Conservation (phyloP, 1,140 invertebrate species). For the Adoxophyes honmai region DNA sequence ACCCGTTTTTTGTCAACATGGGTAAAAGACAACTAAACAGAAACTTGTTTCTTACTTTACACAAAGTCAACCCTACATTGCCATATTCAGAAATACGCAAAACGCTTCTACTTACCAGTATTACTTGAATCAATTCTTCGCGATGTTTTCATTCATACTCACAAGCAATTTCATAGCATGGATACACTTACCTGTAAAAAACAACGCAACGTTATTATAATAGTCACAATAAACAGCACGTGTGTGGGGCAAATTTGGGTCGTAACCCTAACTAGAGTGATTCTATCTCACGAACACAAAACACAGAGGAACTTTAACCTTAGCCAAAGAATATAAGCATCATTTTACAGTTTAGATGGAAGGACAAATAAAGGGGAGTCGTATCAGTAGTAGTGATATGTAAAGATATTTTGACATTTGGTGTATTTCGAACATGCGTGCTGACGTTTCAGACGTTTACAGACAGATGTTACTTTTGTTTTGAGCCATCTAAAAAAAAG, state of each 20-base stretch:
- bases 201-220: constrained; percentile 14
- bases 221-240: constrained; percentile 14
- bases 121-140: too few relatives aligned
- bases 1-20: too few relatives aligned
- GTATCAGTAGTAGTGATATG: constrained; percentile 7
- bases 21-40: too few relatives aligned
- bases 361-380: constrained; percentile 2
- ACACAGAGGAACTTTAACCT: not conserved
- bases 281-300: not conserved
- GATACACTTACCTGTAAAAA: constrained; percentile 11
- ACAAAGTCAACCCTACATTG: too few relatives aligned
- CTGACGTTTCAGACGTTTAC: not conserved
- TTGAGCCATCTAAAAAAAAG: too few relatives aligned
- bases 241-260: constrained; percentile 6
- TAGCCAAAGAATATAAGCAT: not conserved
- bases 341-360: not conserved
- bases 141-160: not conserved
- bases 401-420: constrained; percentile 12
- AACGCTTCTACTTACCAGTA: too few relatives aligned
- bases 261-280: constrained; percentile 8
- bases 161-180: not conserved
- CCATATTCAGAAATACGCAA: too few relatives aligned
- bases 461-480: too few relatives aligned
- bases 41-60: too few relatives aligned
- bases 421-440: constrained; percentile 5